Evolutionary conservation across 2,797 vertebrate species (phyloP).

Genomic region (Phalloptychus januarius): DNA sequence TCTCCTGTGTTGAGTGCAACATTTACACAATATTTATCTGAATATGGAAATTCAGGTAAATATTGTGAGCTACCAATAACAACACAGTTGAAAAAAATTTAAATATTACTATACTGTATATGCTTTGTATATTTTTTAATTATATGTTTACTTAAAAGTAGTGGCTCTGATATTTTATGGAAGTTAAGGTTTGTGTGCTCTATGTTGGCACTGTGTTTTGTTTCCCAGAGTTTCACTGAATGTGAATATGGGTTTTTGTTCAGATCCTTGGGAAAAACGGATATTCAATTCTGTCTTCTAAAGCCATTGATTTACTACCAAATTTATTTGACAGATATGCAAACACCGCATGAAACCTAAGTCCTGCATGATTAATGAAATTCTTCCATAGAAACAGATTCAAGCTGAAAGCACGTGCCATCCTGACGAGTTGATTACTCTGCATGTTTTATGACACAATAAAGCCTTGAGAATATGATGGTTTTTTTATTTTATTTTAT

Average conservation of each 20-base stretch:
- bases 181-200: neutral
- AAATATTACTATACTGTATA: neutral
- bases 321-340: neutral
- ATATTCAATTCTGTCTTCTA: neutral
- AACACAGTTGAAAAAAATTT: neutral
- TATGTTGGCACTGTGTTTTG: neutral
- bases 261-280: neutral
- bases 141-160: neutral
- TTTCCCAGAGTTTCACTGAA: neutral
- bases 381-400: neutral
- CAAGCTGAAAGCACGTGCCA: neutral
- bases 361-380: neutral
- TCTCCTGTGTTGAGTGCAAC: neutral
- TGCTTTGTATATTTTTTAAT: neutral
- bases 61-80: neutral
- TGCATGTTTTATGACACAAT: conserved; percentile 7
- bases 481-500: neutral
- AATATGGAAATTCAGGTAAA: neutral
- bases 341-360: neutral
- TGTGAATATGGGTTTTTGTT: neutral
- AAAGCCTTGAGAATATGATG: neutral
- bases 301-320: neutral
- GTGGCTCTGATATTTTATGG: neutral
- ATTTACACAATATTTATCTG: neutral
- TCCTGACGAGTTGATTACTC: neutral